These are phyloP conservation scores for Periparus ater DNA, from an alignment of 2,797 vertebrate genomes.

Conservation along the genomic window DNA sequence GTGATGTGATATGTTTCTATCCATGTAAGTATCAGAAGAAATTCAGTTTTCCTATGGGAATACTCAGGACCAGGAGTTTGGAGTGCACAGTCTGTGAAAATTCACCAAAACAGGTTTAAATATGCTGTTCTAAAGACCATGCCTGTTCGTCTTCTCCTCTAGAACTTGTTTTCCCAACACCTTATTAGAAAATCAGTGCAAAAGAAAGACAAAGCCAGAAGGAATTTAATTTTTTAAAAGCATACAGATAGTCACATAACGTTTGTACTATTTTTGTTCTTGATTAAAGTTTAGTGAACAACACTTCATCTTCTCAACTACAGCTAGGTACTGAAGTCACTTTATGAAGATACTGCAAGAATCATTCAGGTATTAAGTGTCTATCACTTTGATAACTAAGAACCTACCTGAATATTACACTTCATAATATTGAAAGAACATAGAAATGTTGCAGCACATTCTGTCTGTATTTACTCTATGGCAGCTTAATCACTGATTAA, in stretches of 20 bases:
- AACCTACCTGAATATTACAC: slow-evolving; percentile 41
- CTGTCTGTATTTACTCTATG: slow-evolving; percentile 44
- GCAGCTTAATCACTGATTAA: slow-evolving; percentile 52
- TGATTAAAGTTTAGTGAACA: slow-evolving; percentile 3
- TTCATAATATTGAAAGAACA: slow-evolving; percentile 58
- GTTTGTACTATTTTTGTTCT: not conserved
- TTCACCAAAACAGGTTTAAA: not conserved
- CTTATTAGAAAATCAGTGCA: not conserved
- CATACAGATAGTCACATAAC: not conserved
- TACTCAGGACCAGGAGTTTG: not conserved
- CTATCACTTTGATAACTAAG: slow-evolving; percentile 65
- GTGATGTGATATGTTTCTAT: not conserved
- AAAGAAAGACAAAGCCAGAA: not conserved
- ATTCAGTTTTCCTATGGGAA: not conserved
- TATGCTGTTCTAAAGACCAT: not conserved
- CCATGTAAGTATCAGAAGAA: not conserved
- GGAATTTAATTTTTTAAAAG: not conserved
- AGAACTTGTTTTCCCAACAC: not conserved
- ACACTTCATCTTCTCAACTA: not conserved
- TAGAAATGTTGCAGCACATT: slow-evolving; percentile 28
- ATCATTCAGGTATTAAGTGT: slow-evolving; percentile 56
- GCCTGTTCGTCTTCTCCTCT: not conserved
- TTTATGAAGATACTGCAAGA: slow-evolving; percentile 10
- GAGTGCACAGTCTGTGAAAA: not conserved
- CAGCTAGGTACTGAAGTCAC: not conserved